These are phyloP conservation scores for Caenorhabditis angaria DNA, from an alignment of 2,888 invertebrate genomes.

Conservation along the genomic window DNA sequence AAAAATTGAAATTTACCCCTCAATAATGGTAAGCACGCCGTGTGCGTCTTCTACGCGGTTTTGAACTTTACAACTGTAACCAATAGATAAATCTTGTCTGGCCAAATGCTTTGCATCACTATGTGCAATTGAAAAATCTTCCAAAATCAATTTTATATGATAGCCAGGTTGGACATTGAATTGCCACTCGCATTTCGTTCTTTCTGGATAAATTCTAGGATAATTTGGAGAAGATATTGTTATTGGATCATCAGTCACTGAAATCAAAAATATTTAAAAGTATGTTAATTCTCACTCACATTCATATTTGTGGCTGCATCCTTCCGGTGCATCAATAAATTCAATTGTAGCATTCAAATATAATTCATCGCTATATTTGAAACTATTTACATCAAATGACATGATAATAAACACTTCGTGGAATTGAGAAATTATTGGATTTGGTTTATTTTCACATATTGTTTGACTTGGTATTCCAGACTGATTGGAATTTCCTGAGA, in stretches of 20 bases:
- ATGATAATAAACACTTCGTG: neutral
- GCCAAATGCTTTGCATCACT: neutral
- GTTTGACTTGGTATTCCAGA: neutral
- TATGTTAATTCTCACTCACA: neutral
- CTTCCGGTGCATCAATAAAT: neutral
- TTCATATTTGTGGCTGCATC: neutral
- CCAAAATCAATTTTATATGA: neutral
- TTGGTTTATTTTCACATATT: neutral
- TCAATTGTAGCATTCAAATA: neutral
- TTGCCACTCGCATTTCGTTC: neutral
- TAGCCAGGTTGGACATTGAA: neutral
- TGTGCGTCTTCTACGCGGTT: too few relatives aligned
- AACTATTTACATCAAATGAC: neutral
- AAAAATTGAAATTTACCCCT: too few relatives aligned
- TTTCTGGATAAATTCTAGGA: neutral
- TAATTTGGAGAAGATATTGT: neutral
- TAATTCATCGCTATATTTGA: neutral
- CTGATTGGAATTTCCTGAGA: neutral
- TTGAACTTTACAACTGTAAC: neutral
- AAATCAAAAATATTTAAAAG: neutral
- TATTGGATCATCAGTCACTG: neutral
- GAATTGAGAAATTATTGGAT: neutral
- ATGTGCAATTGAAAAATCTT: neutral
- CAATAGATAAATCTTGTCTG: too few relatives aligned
- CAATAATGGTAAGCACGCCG: too few relatives aligned